Base-by-base conservation (phyloP, 2,113 vertebrate genomes). In the Peromyscus maniculatus region DNA sequence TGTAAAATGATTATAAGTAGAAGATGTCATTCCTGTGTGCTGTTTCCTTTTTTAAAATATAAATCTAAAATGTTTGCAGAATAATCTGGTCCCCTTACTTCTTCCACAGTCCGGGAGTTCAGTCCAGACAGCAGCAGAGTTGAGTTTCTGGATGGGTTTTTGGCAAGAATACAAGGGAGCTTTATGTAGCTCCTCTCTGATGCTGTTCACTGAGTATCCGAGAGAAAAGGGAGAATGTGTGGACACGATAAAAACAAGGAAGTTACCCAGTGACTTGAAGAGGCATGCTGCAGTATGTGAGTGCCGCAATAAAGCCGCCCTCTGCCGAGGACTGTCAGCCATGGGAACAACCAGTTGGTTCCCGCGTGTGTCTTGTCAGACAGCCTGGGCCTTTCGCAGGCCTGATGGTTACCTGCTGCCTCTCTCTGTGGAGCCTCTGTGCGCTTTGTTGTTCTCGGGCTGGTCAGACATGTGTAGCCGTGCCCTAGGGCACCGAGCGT, bases 321-420 rank as follows among this genome's bases (percentile, higher is more conserved):
- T 95, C 91, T 71, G 75, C 96, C 46, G 0, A 91, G 93, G 96
- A 94, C 87, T 98, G 97, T 90, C 93, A 95, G 94, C 87, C 91
- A 74, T 93, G 94, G 98, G 95, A 97, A 97, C 96, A 97, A 59
- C 93, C 89, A 88, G 97, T 97, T 93, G 95, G 97, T 96, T 96
- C 93, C 77, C 78, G 80, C 97, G 96, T 97, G 91, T 94, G 93
- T 97, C 97, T 96, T 97, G 94, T 97, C 96, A 92, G 97, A 97
- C 91, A 87, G 94, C 95, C 87, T 88, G 55, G 33, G 91, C 97
- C 94, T 97, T 93, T 97, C 91, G 91, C 91, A 36, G 0, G 95
- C 93, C 96, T 98, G 97, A 98, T 98, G 97, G 97, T 96, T 98
- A 98, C 97, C 97, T 98, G 97, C 98, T 98, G 98, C 97, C 97